phyloP scores from a whole-genome alignment of 1,140 invertebrate genomes.

The Maconellicoccus hirsutus region DNA sequence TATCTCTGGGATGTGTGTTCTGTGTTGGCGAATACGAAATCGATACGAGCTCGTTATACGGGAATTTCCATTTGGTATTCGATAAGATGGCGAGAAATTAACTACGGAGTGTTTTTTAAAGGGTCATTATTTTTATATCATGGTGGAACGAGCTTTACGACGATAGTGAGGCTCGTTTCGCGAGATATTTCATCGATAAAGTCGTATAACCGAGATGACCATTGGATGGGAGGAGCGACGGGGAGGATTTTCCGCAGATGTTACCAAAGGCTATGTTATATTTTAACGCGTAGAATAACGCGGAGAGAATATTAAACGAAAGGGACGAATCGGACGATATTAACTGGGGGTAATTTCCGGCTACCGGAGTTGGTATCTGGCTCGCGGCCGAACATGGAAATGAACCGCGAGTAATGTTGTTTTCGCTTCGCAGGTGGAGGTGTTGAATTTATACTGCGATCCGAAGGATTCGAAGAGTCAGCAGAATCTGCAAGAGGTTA shows the following conservation, averaged over 20 bases:
- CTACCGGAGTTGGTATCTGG: too few relatives aligned
- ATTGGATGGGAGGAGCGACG: background rate
- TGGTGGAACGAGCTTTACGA: too few relatives aligned
- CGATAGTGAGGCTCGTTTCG: too few relatives aligned
- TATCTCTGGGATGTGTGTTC: too few relatives aligned
- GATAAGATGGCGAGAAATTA: too few relatives aligned
- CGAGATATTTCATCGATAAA: background rate
- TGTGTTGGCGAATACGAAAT: too few relatives aligned
- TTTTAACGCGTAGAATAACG: background rate
- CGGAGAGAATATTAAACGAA: background rate
- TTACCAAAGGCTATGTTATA: background rate
- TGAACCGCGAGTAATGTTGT: too few relatives aligned
- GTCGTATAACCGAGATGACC: background rate
- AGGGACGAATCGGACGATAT: background rate
- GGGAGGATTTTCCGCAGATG: background rate
- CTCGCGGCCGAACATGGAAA: too few relatives aligned
- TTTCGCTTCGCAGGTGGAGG: slow-evolving; percentile 42
- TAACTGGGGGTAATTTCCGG: background rate
- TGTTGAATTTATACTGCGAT: slow-evolving; percentile 46
- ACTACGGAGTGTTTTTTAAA: too few relatives aligned
- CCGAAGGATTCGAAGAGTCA: slow-evolving; percentile 43
- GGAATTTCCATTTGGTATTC: too few relatives aligned
- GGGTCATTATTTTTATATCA: too few relatives aligned
- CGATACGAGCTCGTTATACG: too few relatives aligned
- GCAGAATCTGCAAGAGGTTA: background rate